Evolutionary conservation across 53 echinoderm and acorn worm species (phyloP).

Genomic region (Paracentrotus lividus): DNA sequence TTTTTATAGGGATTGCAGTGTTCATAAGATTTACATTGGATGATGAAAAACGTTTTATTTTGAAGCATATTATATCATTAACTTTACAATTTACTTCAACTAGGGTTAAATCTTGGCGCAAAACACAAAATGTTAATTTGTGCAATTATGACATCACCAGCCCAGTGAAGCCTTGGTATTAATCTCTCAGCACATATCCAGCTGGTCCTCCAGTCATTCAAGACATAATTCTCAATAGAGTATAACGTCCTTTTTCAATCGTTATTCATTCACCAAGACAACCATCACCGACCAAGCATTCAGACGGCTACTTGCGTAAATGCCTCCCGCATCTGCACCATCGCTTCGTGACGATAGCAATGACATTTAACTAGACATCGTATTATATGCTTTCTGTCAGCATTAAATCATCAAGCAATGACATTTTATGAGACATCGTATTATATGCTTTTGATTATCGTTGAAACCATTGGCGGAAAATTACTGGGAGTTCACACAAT

Average conservation of each 20-base stretch:
- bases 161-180: background rate
- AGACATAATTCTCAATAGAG: background rate
- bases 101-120: background rate
- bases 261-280: constrained; percentile 31
- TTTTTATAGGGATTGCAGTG: too few species aligned
- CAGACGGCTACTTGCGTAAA: constrained; percentile 3
- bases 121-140: background rate
- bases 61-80: background rate
- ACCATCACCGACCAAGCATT: background rate
- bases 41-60: too few species aligned
- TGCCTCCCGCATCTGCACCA: background rate
- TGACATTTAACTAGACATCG: background rate
- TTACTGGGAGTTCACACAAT: background rate
- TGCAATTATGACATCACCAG: background rate
- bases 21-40: too few species aligned
- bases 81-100: background rate
- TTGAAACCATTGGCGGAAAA: background rate
- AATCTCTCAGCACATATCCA: constrained; percentile 15
- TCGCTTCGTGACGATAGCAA: background rate
- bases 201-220: constrained; percentile 39
- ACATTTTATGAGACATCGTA: too few species aligned
- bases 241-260: constrained; percentile 21
- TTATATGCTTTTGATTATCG: background rate
- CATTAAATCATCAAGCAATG: too few species aligned
- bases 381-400: background rate